phyloP scores from a whole-genome alignment of 1,140 invertebrate genomes.

The Idris sp. region DNA sequence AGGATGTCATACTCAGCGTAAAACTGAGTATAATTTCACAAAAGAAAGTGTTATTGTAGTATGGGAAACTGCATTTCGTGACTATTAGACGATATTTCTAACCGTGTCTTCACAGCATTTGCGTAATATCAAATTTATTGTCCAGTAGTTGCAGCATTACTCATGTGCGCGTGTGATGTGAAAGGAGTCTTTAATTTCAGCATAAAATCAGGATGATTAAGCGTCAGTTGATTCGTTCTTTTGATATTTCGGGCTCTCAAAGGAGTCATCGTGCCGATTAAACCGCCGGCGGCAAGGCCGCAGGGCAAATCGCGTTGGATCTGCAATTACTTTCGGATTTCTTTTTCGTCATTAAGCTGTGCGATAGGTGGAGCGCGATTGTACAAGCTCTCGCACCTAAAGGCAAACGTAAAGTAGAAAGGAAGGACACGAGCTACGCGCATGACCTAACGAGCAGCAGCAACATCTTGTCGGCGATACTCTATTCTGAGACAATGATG shows the following conservation, averaged over 20 bases:
- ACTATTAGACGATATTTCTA: too few species aligned
- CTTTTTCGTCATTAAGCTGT: slow-evolving; percentile 55
- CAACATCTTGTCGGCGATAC: slow-evolving; percentile 71
- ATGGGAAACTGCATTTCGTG: too few species aligned
- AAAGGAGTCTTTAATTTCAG: slow-evolving; percentile 39
- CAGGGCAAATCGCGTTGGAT: slow-evolving; percentile 33
- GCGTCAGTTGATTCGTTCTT: slow-evolving; percentile 42
- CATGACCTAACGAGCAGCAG: slow-evolving; percentile 67
- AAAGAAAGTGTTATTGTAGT: too few species aligned
- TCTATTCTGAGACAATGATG: slow-evolving; percentile 73
- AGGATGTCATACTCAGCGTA: too few species aligned
- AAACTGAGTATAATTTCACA: too few species aligned
- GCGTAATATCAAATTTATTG: slow-evolving; percentile 41
- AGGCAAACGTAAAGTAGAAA: too few species aligned
- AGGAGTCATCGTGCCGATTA: slow-evolving; percentile 49
- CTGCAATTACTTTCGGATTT: slow-evolving; percentile 63
- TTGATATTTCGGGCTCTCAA: slow-evolving; percentile 55
- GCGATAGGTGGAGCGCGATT: slow-evolving; percentile 50
- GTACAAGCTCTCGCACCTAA: slow-evolving; percentile 32
- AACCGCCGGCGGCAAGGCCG: slow-evolving; percentile 50
- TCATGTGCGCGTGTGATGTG: slow-evolving; percentile 43
- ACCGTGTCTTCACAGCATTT: too few species aligned
- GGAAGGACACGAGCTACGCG: too few species aligned
- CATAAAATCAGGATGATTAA: slow-evolving; percentile 52
- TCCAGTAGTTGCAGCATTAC: slow-evolving; percentile 31